phyloP scores from a whole-genome alignment of 2,888 invertebrate species.

The Trissolcus brochymenae region DNA sequence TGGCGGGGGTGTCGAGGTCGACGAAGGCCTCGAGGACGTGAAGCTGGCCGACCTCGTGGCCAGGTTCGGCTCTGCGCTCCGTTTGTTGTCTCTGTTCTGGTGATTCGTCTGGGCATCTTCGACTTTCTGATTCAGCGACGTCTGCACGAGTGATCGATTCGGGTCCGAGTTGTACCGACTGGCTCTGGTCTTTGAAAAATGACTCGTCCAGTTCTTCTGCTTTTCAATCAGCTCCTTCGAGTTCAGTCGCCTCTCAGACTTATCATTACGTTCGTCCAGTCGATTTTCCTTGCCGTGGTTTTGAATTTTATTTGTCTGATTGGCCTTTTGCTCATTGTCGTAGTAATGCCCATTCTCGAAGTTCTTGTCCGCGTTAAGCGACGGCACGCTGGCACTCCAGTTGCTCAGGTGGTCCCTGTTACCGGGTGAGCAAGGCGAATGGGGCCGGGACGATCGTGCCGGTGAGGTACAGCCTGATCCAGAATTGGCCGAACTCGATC shows the following conservation, averaged over 20 bases:
- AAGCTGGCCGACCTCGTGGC: constrained; percentile 80
- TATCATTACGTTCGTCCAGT: constrained; percentile 79
- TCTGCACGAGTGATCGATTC: constrained; percentile 79
- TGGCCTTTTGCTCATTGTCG: constrained; percentile 35
- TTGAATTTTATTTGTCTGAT: constrained; percentile 32
- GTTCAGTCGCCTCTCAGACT: constrained; percentile 88
- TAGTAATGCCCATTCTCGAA: constrained; percentile 72
- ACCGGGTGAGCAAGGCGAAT: constrained; percentile 73
- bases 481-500: constrained; percentile 82
- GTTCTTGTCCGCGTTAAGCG: constrained; percentile 76
- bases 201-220: constrained; percentile 94
- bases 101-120: constrained; percentile 55
- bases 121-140: constrained; percentile 69
- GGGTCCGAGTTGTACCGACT: constrained; percentile 82
- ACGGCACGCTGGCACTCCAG: constrained; percentile 79
- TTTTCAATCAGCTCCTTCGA: constrained; percentile 92
- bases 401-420: constrained; percentile 78
- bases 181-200: constrained; percentile 88
- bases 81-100: constrained; percentile 41
- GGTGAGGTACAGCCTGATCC: constrained; percentile 81
- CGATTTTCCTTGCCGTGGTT: constrained; percentile 70
- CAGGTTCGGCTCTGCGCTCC: constrained; percentile 61
- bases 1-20: constrained; percentile 77
- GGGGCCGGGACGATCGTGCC: constrained; percentile 78
- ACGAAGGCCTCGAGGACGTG: constrained; percentile 76